These are phyloP conservation scores for Synanthedon myopaeformis DNA, from an alignment of 2,888 invertebrate genomes.

Conservation along the genomic window DNA sequence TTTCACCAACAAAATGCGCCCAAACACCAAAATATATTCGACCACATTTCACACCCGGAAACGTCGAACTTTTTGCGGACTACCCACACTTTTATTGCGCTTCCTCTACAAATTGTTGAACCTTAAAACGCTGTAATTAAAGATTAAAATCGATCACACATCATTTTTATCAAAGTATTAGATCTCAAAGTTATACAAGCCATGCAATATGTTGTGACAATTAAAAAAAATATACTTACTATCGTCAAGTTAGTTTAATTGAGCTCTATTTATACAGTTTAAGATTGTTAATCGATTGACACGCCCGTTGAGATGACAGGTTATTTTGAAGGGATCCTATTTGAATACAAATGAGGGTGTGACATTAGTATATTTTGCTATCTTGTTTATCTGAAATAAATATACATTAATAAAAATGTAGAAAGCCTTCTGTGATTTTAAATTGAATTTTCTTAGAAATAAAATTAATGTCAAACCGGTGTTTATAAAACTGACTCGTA, in stretches of 20 bases:
- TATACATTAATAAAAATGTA: too few relatives aligned
- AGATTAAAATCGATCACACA: too few relatives aligned
- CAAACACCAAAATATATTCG: slow-evolving; percentile 42
- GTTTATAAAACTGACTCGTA: too few relatives aligned
- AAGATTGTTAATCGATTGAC: background rate
- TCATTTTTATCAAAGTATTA: too few relatives aligned
- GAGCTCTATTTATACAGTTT: too few relatives aligned
- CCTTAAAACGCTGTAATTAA: too few relatives aligned
- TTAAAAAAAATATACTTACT: slow-evolving; percentile 10
- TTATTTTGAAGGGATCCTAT: background rate
- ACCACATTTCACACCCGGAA: slow-evolving; percentile 64
- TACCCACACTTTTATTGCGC: background rate
- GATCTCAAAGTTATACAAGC: background rate
- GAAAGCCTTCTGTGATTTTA: too few relatives aligned
- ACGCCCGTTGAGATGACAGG: background rate
- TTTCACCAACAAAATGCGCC: slow-evolving; percentile 41
- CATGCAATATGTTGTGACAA: slow-evolving; percentile 19
- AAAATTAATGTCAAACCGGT: too few relatives aligned
- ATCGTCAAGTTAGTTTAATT: too few relatives aligned
- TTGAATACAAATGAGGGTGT: background rate
- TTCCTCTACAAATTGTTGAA: too few relatives aligned
- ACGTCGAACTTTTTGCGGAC: slow-evolving; percentile 36
- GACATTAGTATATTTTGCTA: background rate
- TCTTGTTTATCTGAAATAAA: too few relatives aligned
- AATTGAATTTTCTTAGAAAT: too few relatives aligned